Evolutionary conservation across 2,113 vertebrate species (phyloP), one percentile per base, ranked within the genome.

Genomic region (Fregata magnificens): DNA sequence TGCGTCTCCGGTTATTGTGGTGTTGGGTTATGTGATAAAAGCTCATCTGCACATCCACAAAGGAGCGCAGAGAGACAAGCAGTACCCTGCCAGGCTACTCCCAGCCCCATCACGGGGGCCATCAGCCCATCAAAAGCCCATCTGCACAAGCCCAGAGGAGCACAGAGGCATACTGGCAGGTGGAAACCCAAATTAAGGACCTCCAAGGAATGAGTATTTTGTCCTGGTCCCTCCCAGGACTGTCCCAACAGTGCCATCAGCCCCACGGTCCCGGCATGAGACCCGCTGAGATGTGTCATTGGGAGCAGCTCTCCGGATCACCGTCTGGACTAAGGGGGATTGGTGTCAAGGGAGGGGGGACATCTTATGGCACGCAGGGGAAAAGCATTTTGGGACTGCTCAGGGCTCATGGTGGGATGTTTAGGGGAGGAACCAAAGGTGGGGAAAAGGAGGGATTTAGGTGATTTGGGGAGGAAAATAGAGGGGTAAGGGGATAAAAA

Each of bases 181-280:
- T 65, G 25, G 40, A 49, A 84, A 66, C 15, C 16, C 67, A 74
- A 62, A 73, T 62, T 36, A 66, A 53, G 53, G 47, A 5, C 22
- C 59, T 32, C 73, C 47, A 70, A 67, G 40, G 52, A 66, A 8
- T 0, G 7, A 71, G 7, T 16, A 4, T 61, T 84, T 88, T 53
- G 15, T 26, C 15, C 25, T 24, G 22, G 19, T 78, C 52, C 29
- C 31, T 89, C 42, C 17, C 28, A 52, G 63, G 40, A 47, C 45
- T 44, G 77, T 36, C 26, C 71, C 63, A 82, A 31, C 7, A 17
- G 28, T 85, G 7, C 58, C 67, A 52, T 34, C 34, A 62, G 29
- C 19, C 44, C 36, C 56, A 16, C 0, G 0, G 63, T 42, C 31
- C 63, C 0, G 1, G 18, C 3, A 4, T 18, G 49, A 26, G 20